Evolutionary conservation across 1,140 invertebrate genomes (phyloP).

Genomic region (Zaprionus kolodkinae): DNA sequence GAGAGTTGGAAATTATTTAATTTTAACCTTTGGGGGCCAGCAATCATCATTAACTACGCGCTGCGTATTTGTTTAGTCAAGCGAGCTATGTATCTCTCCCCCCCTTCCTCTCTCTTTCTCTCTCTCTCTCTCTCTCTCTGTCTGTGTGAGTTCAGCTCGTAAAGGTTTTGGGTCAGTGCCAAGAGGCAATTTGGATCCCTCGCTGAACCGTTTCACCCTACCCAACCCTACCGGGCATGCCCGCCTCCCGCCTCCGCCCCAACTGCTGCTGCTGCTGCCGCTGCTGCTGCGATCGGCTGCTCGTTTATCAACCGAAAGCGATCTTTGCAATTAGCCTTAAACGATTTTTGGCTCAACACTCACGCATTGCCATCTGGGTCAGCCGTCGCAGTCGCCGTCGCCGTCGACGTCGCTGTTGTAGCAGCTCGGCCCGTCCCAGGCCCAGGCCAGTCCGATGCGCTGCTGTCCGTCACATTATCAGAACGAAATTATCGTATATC

Average conservation of each 20-base stretch:
- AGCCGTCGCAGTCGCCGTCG: conserved; percentile 5
- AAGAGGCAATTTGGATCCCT: conserved; percentile 50
- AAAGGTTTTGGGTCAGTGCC: conserved; percentile 79
- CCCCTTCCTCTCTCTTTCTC: background rate
- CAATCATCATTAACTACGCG: conserved; percentile 82
- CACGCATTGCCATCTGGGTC: conserved; percentile 65
- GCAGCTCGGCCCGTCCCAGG: background rate
- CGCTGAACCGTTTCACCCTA: conserved; percentile 57
- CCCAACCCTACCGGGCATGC: conserved; percentile 13
- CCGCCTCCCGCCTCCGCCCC: background rate
- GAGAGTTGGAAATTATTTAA: conserved; percentile 76
- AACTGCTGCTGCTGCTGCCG: background rate
- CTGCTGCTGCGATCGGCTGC: conserved; percentile 22
- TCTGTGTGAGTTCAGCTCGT: conserved; percentile 19
- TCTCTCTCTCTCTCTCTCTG: background rate
- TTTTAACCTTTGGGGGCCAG: conserved; percentile 79
- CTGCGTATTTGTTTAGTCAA: conserved; percentile 59
- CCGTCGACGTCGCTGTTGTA: conserved; percentile 20
- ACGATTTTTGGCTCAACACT: conserved; percentile 82
- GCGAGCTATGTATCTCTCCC: conserved; percentile 53
- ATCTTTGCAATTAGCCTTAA: conserved; percentile 83
- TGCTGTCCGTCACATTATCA: conserved; percentile 77
- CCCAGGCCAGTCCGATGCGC: background rate
- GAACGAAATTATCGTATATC: conserved; percentile 82
- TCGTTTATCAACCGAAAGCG: conserved; percentile 75